Conservation (phyloP, 2,888 invertebrate genomes). For the Drosophila kanekoi region DNA sequence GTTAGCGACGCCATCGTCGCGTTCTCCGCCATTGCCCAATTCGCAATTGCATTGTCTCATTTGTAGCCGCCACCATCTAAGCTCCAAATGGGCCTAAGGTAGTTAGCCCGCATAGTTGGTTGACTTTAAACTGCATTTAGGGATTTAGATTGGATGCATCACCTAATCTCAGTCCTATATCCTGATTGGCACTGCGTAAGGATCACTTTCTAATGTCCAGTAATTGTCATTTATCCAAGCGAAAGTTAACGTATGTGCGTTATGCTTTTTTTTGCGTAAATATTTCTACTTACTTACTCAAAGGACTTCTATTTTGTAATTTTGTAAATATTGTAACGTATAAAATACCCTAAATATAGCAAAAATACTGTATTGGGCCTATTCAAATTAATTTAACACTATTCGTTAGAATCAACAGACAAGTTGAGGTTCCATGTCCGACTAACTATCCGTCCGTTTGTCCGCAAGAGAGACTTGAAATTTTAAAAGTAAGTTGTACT, state of each 20-base stretch:
- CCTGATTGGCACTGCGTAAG: neutral
- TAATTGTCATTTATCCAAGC: conserved; percentile 12
- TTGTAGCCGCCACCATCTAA: conserved; percentile 26
- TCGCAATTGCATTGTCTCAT: conserved; percentile 55
- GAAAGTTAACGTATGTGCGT: neutral
- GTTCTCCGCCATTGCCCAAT: conserved; percentile 43
- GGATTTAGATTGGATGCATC: conserved; percentile 8
- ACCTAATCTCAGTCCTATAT: neutral
- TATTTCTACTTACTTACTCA: too few species aligned
- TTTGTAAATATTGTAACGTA: too few species aligned
- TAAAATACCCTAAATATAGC: too few species aligned
- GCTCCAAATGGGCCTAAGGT: conserved; percentile 52
- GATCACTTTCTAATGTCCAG: conserved; percentile 20
- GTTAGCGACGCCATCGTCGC: conserved; percentile 38
- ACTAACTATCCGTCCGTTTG: too few species aligned
- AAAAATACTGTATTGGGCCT: too few species aligned
- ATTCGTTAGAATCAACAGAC: too few species aligned
- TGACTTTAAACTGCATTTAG: conserved; percentile 39
- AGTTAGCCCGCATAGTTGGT: conserved; percentile 25
- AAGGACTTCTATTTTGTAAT: too few species aligned
- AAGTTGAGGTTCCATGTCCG: too few species aligned
- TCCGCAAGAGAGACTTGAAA: too few species aligned
- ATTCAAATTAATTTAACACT: too few species aligned
- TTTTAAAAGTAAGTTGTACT: too few species aligned
- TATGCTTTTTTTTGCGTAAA: too few species aligned